These are phyloP conservation scores for Xanthorhoe spadicearia DNA, from an alignment of 2,888 invertebrate species.

Conservation along the genomic window DNA sequence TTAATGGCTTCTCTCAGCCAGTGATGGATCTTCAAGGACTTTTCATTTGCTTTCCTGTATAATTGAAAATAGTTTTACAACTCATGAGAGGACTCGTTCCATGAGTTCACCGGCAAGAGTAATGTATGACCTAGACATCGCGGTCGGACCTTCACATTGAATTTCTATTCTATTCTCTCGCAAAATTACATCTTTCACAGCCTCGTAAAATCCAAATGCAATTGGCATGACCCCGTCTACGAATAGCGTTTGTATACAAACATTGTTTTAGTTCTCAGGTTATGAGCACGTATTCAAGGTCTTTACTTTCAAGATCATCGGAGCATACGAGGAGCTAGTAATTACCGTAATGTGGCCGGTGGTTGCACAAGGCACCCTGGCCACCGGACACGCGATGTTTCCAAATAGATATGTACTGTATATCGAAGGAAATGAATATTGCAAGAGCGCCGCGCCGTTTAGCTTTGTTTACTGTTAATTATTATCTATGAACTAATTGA, in stretches of 20 bases:
- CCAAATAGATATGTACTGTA: conserved; percentile 55
- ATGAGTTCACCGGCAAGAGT: conserved; percentile 2
- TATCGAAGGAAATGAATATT: conserved; percentile 57
- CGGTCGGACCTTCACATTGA: conserved; percentile 26
- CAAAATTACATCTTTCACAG: conserved; percentile 35
- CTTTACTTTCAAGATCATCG: conserved; percentile 84
- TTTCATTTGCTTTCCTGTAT: conserved; percentile 18
- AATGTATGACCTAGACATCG: conserved; percentile 11
- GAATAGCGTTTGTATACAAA: conserved; percentile 67
- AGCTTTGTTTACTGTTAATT: conserved; percentile 44
- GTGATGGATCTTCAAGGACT: conserved; percentile 26
- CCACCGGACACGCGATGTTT: conserved; percentile 65
- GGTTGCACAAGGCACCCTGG: conserved; percentile 67
- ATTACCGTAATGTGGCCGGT: conserved; percentile 74
- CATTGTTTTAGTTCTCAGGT: conserved; percentile 72
- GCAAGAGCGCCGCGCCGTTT: conserved; percentile 49
- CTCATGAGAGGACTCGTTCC: neutral
- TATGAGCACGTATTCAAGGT: conserved; percentile 71
- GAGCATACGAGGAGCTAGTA: conserved; percentile 68
- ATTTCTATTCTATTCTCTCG: conserved; percentile 26
- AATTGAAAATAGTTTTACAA: conserved; percentile 5
- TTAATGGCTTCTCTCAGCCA: conserved; percentile 28
- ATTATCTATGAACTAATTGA: conserved; percentile 29
- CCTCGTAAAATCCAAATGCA: conserved; percentile 36
- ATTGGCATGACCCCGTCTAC: conserved; percentile 43